Conservation (phyloP, 35 echinoderm and acorn worm species). For the Stichopus chloronotus region DNA sequence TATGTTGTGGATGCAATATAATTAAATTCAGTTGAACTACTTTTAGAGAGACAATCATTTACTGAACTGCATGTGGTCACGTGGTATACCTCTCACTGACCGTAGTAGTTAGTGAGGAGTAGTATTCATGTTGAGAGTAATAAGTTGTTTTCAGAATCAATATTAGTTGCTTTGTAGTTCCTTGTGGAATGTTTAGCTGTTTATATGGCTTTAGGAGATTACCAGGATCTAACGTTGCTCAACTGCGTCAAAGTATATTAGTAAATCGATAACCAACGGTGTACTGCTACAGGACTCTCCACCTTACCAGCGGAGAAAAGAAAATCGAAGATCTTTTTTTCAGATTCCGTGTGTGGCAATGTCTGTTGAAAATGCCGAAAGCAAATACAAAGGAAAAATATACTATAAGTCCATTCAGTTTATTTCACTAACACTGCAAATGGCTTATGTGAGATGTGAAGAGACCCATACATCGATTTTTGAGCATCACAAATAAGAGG, state of each 20-base stretch:
- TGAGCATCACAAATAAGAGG: slow-evolving; percentile 11
- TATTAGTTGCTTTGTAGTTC: slow-evolving; percentile 16
- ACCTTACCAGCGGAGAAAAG: background rate
- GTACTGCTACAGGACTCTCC: background rate
- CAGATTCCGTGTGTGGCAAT: background rate
- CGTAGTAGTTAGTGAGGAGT: too few relatives aligned
- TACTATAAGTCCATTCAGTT: background rate
- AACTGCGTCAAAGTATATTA: slow-evolving; percentile 32
- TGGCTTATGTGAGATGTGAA: background rate
- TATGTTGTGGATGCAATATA: too few relatives aligned
- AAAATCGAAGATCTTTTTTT: slow-evolving; percentile 13
- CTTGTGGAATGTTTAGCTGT: slow-evolving; percentile 9
- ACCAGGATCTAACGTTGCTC: slow-evolving; percentile 34
- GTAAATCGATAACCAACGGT: slow-evolving; percentile 48
- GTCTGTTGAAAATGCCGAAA: slow-evolving; percentile 4
- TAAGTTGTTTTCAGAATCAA: slow-evolving; percentile 39
- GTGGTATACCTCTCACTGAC: background rate
- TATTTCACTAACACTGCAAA: background rate
- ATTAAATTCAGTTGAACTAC: too few relatives aligned
- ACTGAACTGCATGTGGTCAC: background rate
- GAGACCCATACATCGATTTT: background rate
- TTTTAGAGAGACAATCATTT: too few relatives aligned
- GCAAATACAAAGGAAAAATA: background rate
- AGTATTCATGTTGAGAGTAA: slow-evolving; percentile 6
- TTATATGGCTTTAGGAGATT: slow-evolving; percentile 36